Conservation (phyloP, 2,888 invertebrate species). For the Apotomis betuletana region DNA sequence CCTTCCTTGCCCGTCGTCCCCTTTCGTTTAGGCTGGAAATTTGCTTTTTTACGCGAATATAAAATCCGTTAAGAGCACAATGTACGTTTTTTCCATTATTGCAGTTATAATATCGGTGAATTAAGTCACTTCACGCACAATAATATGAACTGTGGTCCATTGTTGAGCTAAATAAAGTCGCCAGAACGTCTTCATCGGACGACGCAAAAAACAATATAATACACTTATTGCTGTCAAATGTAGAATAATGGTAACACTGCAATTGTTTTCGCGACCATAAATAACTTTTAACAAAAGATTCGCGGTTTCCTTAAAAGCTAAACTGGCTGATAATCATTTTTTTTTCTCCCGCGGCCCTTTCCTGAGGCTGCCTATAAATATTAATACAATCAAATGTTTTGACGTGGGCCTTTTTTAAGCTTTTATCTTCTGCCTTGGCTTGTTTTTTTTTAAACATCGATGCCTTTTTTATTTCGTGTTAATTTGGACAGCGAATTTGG, state of each 20-base stretch:
- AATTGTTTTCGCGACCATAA: constrained; percentile 82
- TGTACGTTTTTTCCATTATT: constrained; percentile 33
- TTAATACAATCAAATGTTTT: constrained; percentile 85
- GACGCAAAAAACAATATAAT: constrained; percentile 70
- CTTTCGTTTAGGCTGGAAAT: constrained; percentile 4
- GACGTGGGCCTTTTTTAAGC: constrained; percentile 83
- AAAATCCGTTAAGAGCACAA: constrained; percentile 31
- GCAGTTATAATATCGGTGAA: constrained; percentile 52
- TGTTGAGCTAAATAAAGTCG: constrained; percentile 61
- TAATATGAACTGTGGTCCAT: constrained; percentile 53
- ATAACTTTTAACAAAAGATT: constrained; percentile 81
- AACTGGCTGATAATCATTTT: constrained; percentile 83
- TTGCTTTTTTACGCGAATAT: constrained; percentile 8
- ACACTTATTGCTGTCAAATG: constrained; percentile 81
- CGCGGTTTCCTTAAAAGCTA: constrained; percentile 83
- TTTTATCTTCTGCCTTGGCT: constrained; percentile 81
- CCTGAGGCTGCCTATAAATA: constrained; percentile 83
- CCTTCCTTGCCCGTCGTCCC: constrained; percentile 6
- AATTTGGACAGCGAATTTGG: constrained; percentile 82
- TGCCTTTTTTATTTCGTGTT: constrained; percentile 83
- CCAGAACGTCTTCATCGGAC: constrained; percentile 71
- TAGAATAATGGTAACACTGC: constrained; percentile 81
- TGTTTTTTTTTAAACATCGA: constrained; percentile 77
- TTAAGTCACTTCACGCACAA: constrained; percentile 57
- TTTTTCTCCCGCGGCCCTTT: constrained; percentile 72